Conservation (phyloP, 2,797 vertebrate species). For the Ctenosaura bakeri region DNA sequence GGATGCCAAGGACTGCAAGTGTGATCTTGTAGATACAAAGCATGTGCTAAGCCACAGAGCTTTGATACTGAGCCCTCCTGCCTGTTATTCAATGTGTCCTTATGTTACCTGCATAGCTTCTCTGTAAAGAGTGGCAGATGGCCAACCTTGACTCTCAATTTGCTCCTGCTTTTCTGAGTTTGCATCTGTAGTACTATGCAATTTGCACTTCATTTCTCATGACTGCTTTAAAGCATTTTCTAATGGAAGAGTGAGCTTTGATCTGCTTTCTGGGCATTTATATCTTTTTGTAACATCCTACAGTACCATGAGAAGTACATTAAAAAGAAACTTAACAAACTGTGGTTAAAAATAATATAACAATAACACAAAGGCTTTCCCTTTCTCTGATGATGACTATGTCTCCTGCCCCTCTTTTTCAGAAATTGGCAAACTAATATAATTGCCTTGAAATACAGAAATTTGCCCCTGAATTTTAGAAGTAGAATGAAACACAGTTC, state of each 20-base stretch:
- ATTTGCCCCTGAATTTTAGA: background rate
- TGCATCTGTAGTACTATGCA: slow-evolving; percentile 39
- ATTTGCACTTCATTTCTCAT: slow-evolving; percentile 55
- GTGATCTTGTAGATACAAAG: background rate
- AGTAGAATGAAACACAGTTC: background rate
- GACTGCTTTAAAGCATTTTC: slow-evolving; percentile 57
- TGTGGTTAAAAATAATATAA: background rate
- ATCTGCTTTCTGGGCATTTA: slow-evolving; percentile 66
- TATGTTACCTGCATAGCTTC: slow-evolving; percentile 20
- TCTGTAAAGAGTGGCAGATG: slow-evolving; percentile 49
- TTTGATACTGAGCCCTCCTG: background rate
- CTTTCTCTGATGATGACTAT: background rate
- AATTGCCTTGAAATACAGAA: background rate
- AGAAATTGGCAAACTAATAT: background rate
- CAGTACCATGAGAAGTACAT: background rate
- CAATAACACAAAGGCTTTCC: background rate
- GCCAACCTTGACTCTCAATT: slow-evolving; percentile 38
- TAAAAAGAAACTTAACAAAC: background rate
- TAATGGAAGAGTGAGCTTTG: slow-evolving; percentile 58
- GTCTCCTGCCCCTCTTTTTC: background rate
- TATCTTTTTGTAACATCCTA: slow-evolving; percentile 41
- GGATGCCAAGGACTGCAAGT: background rate
- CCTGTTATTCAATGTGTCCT: slow-evolving; percentile 21
- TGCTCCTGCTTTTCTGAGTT: slow-evolving; percentile 36
- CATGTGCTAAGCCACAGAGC: background rate